phyloP scores from a whole-genome alignment of 1,140 invertebrate species.

The Macrocentrus cingulum region DNA sequence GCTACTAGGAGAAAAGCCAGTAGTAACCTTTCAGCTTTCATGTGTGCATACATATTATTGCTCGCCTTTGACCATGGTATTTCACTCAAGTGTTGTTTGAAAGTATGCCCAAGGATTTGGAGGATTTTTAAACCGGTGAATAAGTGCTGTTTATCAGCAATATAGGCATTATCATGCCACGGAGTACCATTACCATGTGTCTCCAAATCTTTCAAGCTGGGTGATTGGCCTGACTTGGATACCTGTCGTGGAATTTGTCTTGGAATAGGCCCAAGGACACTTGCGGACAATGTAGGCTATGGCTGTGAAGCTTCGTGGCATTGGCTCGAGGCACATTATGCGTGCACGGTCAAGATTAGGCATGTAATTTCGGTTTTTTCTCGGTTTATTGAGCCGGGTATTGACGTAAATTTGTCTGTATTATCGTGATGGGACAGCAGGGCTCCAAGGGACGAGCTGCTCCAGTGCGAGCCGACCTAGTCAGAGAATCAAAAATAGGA shows the following conservation, averaged over 20 bases:
- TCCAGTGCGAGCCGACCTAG: conserved; percentile 44
- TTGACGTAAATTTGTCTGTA: neutral
- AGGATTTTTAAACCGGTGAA: too few species aligned
- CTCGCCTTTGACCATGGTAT: too few species aligned
- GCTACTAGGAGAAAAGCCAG: too few species aligned
- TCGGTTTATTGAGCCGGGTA: too few species aligned
- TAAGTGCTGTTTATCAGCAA: too few species aligned
- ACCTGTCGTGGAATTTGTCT: conserved; percentile 24
- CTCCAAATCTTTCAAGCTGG: conserved; percentile 4
- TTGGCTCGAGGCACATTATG: conserved; percentile 10
- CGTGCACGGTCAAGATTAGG: conserved; percentile 12
- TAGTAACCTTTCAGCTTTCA: too few species aligned
- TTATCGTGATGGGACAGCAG: conserved; percentile 43
- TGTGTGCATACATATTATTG: too few species aligned
- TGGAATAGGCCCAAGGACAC: conserved; percentile 26
- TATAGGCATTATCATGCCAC: too few species aligned
- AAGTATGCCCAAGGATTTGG: too few species aligned
- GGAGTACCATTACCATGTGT: too few species aligned
- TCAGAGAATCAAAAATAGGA: conserved; percentile 51
- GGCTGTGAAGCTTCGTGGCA: conserved; percentile 2
- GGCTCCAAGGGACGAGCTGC: conserved; percentile 47
- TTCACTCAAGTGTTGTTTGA: too few species aligned
- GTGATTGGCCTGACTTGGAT: conserved; percentile 22
- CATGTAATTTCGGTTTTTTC: too few species aligned
- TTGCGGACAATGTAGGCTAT: conserved; percentile 22